Base-by-base conservation (phyloP, 2,113 vertebrate genomes). In the Ictalurus punctatus region DNA sequence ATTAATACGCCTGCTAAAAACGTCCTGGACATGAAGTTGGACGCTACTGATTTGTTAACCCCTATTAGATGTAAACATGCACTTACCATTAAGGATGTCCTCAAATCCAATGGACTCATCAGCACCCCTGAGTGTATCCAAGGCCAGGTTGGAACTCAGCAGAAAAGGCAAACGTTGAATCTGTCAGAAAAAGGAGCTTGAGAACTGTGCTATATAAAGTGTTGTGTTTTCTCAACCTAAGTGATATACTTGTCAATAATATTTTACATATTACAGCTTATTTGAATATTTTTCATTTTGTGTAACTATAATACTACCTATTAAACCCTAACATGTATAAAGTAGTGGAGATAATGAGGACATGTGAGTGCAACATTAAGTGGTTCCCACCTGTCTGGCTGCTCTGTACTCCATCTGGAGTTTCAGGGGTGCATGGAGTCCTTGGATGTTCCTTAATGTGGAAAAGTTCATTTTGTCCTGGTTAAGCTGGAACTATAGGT, bases 391-490 rank as follows among this genome's bases (percentile, higher is more conserved):
- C 97, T 98, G 97, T 94, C 96, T 96, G 27, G 96, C 97, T 59
- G 98, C 97, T 91, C 95, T 97, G 94, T 97, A 97, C 92, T 99
- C 98, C 97, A 99, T 98, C 92, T 99, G 97, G 79, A 99, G 92
- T 92, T 98, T 98, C 37, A 98, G 95, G 0, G 98, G 96, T 16
- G 97, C 97, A 16, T 97, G 97, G 2, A 98, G 94, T 90, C 98
- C 98, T 94, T 98, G 98, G 92, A 98, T 98, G 92, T 98, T 99
- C 92, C 97, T 96, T 93, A 98, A 93, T 0, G 95, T 97, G 2
- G 96, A 95, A 90, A 98, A 96, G 92, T 97, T 98, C 94, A 98
- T 97, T 94, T 98, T 98, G 93, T 99, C 98, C 94, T 98, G 96
- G 94, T 96, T 99, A 83, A 97, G 92, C 90, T 96, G 97, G 92